Evolutionary conservation across 2,113 vertebrate genomes (phyloP), one percentile per base, ranked within the genome.

Genomic region (Conger conger): DNA sequence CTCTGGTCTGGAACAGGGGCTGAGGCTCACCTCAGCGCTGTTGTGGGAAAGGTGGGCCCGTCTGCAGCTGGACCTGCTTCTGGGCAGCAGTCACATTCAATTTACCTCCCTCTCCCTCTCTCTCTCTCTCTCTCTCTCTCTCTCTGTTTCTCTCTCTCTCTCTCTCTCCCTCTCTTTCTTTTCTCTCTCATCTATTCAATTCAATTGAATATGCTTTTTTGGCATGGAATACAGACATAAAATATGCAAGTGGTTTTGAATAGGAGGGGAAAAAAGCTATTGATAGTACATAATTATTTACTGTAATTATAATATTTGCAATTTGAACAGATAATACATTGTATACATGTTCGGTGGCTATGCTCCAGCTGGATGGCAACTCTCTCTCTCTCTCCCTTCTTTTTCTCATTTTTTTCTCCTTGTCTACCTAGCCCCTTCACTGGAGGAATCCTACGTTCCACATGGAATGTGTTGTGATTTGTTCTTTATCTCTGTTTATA

Each of bases 1-100:
- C 23, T 38, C 37, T 36, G 36, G 13, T 78, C 76, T 37, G 36
- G 2, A 4, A 38, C 27, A 37, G 9, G 36, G 38, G 36, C 16
- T 78, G 3, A 20, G 38, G 36, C 38, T 78, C 37, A 18, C 68
- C 68, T 76, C 35, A 35, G 35, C 73, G 15, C 37, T 38, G 76
- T 17, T 15, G 13, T 16, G 37, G 36, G 6, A 37, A 38, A 18
- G 76, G 76, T 38, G 76, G 38, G 0, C 18, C 2, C 38, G 37
- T 38, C 78, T 79, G 36, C 13, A 33, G 8, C 45, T 33, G 0
- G 13, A 18, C 63, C 53, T 50, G 23, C n/a, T 80, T 87, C 86
- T 81, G 87, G 81, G 89, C 87, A 84, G 86, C 88, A 91, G 91
- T 92, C 93, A 89, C 86, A 45, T 85, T 80, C 89, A 85, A 88